Base-by-base conservation (phyloP, 2,888 invertebrate genomes). In the Sipha maydis region DNA sequence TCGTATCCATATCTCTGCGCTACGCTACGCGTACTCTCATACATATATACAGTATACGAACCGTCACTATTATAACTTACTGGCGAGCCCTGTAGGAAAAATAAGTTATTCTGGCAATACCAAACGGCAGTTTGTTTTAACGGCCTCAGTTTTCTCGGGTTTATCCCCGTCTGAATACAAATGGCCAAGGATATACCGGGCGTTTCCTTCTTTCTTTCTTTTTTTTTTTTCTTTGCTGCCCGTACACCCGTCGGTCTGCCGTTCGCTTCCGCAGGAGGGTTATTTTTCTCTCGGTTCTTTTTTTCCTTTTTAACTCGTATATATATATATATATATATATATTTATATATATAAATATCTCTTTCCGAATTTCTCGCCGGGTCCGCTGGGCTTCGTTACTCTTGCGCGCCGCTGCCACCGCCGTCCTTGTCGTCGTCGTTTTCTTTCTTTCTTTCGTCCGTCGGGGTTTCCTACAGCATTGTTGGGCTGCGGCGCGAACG, bases 401-500 rank as follows among this genome's bases (percentile, higher is more conserved):
- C 80, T 61, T 31, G 28, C 31, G 14, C 75, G 73, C 61, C 31
- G 2, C 25, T 48, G 48, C 69, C 76, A 75, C 19, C 48, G 25
- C 54, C 38, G 79, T 56, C 41, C 28, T 86, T 67, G 54, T 41
- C 17, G n/a, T 85, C 86, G 71, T 89, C 80, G 85, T 73, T 91
- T 91, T 91, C 91, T 91, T 91, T 91, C 91, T 91, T 91, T 91
- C 91, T 91, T 91, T 91, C 91, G 48, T 21, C 89, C 89, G 78
- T 85, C 79, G 85, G 61, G 41, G 69, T 21, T 71, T 67, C 61
- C 61, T 61, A 9, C 21, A 54, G 38, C 3, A 48, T 21, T n/a
- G 84, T 31, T 41, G 67, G 67, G 38, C 28, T 5, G 56, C 25
- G 34, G 71, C 67, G 31, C 48, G 77, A 67, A 69, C 48, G 79